Conservation (phyloP, 2,888 invertebrate genomes). For the Antheraea yamamai region DNA sequence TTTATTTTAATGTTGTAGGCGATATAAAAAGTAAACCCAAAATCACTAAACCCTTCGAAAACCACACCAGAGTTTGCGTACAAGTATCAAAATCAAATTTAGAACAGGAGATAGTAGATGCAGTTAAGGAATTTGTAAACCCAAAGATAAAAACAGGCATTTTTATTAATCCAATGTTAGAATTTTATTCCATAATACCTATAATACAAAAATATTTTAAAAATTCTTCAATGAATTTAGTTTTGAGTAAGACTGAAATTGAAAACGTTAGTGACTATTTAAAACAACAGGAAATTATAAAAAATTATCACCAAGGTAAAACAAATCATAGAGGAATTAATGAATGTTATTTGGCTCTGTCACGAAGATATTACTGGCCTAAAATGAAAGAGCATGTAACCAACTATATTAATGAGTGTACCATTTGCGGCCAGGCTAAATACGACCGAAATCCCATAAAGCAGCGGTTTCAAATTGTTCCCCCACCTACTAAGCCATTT, state of each 20-base stretch:
- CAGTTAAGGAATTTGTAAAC: slow-evolving; percentile 13
- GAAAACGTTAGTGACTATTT: slow-evolving; percentile 26
- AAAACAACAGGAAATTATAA: slow-evolving; percentile 10
- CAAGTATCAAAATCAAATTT: neutral
- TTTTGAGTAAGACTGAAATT: slow-evolving; percentile 21
- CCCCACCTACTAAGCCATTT: no score
- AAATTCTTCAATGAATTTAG: slow-evolving; percentile 26
- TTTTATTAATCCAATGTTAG: no score
- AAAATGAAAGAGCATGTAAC: slow-evolving; percentile 19
- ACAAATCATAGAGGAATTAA: slow-evolving; percentile 25
- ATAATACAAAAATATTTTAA: slow-evolving; percentile 27
- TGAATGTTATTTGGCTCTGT: slow-evolving; percentile 19
- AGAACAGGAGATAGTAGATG: neutral
- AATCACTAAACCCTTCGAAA: neutral
- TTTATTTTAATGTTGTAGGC: neutral
- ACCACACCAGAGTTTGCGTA: neutral
- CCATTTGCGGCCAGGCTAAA: slow-evolving; percentile 20
- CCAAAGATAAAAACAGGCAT: neutral
- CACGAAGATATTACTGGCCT: neutral
- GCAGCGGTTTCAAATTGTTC: neutral
- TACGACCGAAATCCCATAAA: slow-evolving; percentile 18
- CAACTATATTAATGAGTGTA: slow-evolving; percentile 21
- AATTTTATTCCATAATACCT: slow-evolving; percentile 24
- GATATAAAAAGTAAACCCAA: neutral
- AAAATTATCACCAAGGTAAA: slow-evolving; percentile 24